Evolutionary conservation across 2,888 invertebrate genomes (phyloP).

Genomic region (Pimpla rufipes): DNA sequence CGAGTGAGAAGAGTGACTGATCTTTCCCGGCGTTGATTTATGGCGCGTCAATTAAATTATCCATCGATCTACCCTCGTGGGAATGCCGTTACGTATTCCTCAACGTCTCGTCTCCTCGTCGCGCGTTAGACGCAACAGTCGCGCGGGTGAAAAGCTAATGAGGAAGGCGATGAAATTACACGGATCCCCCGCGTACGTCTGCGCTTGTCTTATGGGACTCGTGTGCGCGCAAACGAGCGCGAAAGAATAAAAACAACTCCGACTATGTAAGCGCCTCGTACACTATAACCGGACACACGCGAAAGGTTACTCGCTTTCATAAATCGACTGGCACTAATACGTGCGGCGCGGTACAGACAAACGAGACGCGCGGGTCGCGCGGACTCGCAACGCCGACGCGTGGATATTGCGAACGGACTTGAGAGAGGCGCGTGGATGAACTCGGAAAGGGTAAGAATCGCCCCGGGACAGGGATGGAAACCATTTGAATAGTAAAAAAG

Average conservation of each 20-base stretch:
- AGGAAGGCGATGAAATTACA: slow-evolving; percentile 60
- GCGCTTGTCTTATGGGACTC: slow-evolving; percentile 26
- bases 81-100: slow-evolving; percentile 65
- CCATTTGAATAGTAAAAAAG: neutral
- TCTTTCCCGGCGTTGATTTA: slow-evolving; percentile 58
- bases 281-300: slow-evolving; percentile 61
- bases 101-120: slow-evolving; percentile 50
- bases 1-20: slow-evolving; percentile 32
- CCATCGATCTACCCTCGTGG: slow-evolving; percentile 65
- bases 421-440: slow-evolving; percentile 6
- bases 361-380: slow-evolving; percentile 25
- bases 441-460: slow-evolving; percentile 71
- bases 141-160: slow-evolving; percentile 54
- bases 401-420: slow-evolving; percentile 61
- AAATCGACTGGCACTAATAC: slow-evolving; percentile 73
- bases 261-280: slow-evolving; percentile 42
- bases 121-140: slow-evolving; percentile 28
- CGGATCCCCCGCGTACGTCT: slow-evolving; percentile 34
- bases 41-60: slow-evolving; percentile 64
- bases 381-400: slow-evolving; percentile 37
- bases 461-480: slow-evolving; percentile 49
- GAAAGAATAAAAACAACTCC: slow-evolving; percentile 24
- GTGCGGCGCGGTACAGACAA: slow-evolving; percentile 65
- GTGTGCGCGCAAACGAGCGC: slow-evolving; percentile 55
- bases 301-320: slow-evolving; percentile 76